Percentiles rank a stretch among this genome's conserved stretches.
These are phyloP conservation scores for Hyposoter dolosus DNA, from an alignment of 2,888 invertebrate species.

Conservation along the genomic window DNA sequence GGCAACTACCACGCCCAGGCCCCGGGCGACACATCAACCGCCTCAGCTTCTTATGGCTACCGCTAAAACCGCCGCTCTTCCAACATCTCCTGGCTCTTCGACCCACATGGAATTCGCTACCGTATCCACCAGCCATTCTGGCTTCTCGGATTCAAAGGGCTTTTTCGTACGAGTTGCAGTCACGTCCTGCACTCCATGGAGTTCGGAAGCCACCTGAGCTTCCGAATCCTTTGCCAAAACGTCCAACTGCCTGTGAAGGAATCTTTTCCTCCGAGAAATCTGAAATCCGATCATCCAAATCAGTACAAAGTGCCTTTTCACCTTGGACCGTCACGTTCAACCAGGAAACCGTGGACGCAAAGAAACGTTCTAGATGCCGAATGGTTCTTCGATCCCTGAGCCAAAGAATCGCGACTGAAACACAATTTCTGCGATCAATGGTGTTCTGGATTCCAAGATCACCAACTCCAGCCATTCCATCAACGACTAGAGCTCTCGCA, in stretches of 20 bases:
- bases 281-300: not conserved
- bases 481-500: not conserved
- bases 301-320: not conserved
- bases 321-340: not conserved
- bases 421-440: not conserved
- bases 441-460: not conserved
- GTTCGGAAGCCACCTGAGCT: not conserved
- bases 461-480: not conserved
- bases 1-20: conserved; percentile 81
- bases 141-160: conserved; percentile 5
- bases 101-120: conserved; percentile 33
- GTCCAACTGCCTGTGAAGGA: not conserved
- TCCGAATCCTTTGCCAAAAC: not conserved
- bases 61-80: conserved; percentile 38
- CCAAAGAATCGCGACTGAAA: not conserved
- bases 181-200: not conserved
- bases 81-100: conserved; percentile 15
- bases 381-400: not conserved
- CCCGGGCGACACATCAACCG: conserved; percentile 78
- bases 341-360: not conserved
- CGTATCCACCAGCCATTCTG: conserved; percentile 7
- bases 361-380: not conserved
- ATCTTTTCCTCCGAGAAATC: not conserved
- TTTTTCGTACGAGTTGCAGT: not conserved
- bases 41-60: conserved; percentile 55